These are phyloP conservation scores for Eulemur rufifrons DNA, from an alignment of 2,113 vertebrate species.

Conservation along the genomic window DNA sequence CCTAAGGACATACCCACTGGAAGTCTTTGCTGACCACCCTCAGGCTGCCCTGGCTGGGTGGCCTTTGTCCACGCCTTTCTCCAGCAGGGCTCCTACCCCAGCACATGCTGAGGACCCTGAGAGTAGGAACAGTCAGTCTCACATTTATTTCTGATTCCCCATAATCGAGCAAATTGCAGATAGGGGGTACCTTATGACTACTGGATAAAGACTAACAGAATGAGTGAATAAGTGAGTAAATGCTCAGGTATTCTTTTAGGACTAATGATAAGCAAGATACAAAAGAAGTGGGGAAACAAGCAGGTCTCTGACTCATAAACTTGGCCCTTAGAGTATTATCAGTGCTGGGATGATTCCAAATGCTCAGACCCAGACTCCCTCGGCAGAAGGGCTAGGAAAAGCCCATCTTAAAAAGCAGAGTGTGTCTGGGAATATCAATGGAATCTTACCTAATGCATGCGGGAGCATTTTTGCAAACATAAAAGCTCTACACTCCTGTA, in stretches of 20 bases:
- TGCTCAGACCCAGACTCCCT: not conserved
- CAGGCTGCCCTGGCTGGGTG: not conserved
- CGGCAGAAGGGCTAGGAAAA: not conserved
- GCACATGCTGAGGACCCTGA: not conserved
- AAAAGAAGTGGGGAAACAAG: not conserved
- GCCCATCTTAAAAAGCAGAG: not conserved
- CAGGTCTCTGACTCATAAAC: not conserved
- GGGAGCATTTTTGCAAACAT: not conserved
- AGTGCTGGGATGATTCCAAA: not conserved
- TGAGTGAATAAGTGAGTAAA: not conserved
- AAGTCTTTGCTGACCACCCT: not conserved
- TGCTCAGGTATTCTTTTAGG: constrained; percentile 11
- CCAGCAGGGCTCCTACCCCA: not conserved
- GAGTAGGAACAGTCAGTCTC: not conserved
- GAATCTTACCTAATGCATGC: not conserved
- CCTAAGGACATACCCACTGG: not conserved
- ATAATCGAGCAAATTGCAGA: not conserved
- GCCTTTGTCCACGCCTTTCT: not conserved
- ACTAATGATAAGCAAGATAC: not conserved
- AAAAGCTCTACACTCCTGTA: not conserved
- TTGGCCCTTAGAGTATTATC: not conserved
- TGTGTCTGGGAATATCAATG: not conserved
- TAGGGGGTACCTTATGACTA: not conserved
- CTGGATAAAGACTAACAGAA: not conserved
- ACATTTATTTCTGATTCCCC: not conserved